A percentile compares a stretch with the other conserved stretches of the same genome.
Conservation (phyloP, 2,888 invertebrate genomes). For the Tenodera sinensis region DNA sequence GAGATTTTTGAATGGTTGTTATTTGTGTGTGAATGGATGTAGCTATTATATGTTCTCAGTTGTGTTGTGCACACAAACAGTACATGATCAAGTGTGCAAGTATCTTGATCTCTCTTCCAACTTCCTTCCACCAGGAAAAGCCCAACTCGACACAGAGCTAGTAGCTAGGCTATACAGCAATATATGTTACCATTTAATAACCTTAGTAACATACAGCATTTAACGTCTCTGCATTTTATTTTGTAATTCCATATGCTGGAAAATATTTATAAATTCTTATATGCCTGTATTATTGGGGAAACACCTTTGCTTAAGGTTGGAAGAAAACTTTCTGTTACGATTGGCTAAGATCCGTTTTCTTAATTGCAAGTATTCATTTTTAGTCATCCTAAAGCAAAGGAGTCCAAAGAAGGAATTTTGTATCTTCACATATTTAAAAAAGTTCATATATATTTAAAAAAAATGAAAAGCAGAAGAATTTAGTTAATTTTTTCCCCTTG, state of each 20-base stretch:
- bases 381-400: slow-evolving; percentile 1
- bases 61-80: neutral
- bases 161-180: neutral
- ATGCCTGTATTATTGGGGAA: neutral
- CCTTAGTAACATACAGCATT: neutral
- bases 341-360: neutral
- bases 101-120: too few relatives aligned
- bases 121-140: too few relatives aligned
- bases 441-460: neutral
- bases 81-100: too few relatives aligned
- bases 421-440: slow-evolving; percentile 13
- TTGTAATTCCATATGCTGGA: neutral
- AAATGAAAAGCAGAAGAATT: neutral
- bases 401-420: slow-evolving; percentile 15
- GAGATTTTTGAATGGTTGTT: neutral
- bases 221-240: neutral
- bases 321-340: neutral
- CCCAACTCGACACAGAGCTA: neutral
- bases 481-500: slow-evolving; percentile 17
- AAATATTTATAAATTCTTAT: neutral
- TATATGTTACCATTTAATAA: neutral
- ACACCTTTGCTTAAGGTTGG: slow-evolving; percentile 8
- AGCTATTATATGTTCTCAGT: neutral
- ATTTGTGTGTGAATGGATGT: neutral
- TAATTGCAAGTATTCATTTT: too few relatives aligned